Evolutionary conservation across 2,797 vertebrate genomes (phyloP), one percentile per base, ranked within the genome.

Genomic region (Ctenopoma multispine): DNA sequence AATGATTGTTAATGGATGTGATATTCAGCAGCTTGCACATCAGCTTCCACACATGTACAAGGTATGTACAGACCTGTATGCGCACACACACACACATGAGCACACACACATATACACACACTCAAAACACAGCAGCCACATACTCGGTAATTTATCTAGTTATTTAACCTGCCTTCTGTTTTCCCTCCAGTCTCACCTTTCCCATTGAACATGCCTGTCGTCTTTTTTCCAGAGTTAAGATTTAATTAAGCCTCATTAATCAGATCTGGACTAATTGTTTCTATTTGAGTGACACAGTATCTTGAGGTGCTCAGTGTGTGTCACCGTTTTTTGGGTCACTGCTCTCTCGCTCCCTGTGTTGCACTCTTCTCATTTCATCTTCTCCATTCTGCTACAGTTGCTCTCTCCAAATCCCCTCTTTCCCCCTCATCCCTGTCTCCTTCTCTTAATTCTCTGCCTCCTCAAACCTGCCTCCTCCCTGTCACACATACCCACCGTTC

Each of bases 211-310:
- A 86, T 75, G 77, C 56, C 27, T 73, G 75, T 40, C 72, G n/a
- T 69, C 89, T 78, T 89, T 92, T 78, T 89, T 91, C 85, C 83
- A 87, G 85, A 85, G 84, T 91, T 92, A 75, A 91, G 81, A 92
- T 92, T 93, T 91, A 91, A 94, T 95, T 93, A 91, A 86, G 86
- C 90, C 89, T 91, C 90, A 91, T 94, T 94, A 93, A 79, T 85
- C 70, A 87, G 90, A 95, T 95, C 93, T 95, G 92, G 93, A 95
- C 94, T 95, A 95, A 95, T 95, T 95, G 95, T 93, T 95, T 94
- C 94, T 95, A 95, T 95, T 95, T 95, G 92, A 95, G 93, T 87
- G 90, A 81, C 80, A 83, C 61, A 68, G 87, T 87, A 85, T 93
- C 90, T 87, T 75, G 83, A 90, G 91, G 91, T 92, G 89, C 82